phyloP scores from a whole-genome alignment of 2,888 invertebrate species.

The Coelopa pilipes region DNA sequence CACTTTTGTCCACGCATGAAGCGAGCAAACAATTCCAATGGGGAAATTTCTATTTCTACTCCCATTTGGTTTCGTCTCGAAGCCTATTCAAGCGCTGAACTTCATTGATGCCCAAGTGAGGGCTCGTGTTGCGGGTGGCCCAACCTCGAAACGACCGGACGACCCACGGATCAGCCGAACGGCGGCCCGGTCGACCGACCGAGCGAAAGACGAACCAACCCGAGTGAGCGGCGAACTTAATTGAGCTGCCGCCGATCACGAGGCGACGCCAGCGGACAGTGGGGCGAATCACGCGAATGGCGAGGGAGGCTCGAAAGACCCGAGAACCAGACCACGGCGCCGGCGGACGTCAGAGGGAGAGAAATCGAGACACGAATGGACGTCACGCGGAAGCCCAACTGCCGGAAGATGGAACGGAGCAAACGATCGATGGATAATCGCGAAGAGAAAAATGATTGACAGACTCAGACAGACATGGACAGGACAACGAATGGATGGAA shows the following conservation, averaged over 20 bases:
- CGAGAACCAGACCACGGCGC: background rate
- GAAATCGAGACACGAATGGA: background rate
- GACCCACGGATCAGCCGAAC: no score
- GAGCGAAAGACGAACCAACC: no score
- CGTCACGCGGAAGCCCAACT: background rate
- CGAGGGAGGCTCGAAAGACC: background rate
- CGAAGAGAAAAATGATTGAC: no score
- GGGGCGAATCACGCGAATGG: background rate
- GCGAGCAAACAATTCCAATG: constrained; percentile 7
- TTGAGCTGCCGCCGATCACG: constrained; percentile 9
- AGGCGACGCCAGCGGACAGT: background rate
- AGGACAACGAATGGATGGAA: no score
- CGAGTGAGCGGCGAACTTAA: background rate
- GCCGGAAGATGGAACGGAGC: background rate
- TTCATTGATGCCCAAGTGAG: constrained; percentile 22
- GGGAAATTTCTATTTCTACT: constrained; percentile 9
- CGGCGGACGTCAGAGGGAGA: constrained; percentile 2
- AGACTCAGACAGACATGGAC: no score
- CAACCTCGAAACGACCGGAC: constrained; percentile 22
- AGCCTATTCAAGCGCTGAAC: constrained; percentile 21
- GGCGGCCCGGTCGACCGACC: no score
- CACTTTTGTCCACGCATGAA: constrained; percentile 27
- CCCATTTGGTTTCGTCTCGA: background rate
- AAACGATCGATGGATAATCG: background rate
- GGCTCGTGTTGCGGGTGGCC: constrained; percentile 25